These are phyloP conservation scores for Antrozous pallidus DNA, from an alignment of 2,797 vertebrate species.

Conservation along the genomic window DNA sequence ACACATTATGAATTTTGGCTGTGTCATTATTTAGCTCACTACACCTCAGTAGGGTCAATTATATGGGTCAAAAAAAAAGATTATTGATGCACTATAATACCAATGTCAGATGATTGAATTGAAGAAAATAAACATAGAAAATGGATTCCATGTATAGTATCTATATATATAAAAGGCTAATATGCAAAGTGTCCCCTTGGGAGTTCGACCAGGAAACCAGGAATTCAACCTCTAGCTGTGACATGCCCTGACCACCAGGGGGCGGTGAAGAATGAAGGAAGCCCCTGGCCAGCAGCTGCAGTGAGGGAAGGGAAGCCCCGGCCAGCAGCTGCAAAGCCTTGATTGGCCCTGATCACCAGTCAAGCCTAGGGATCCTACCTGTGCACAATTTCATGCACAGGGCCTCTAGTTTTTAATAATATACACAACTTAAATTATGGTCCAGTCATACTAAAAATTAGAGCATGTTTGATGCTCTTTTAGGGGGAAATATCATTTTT, in stretches of 20 bases:
- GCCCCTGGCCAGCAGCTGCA: no score
- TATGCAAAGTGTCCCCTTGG: no score
- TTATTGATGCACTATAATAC: background rate
- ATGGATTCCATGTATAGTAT: background rate
- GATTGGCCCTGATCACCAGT: rapidly evolving
- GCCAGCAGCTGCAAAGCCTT: no score
- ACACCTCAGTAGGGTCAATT: background rate
- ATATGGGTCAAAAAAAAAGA: background rate
- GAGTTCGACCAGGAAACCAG: no score
- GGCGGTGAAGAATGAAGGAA: no score
- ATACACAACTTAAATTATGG: background rate
- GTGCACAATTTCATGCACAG: no score
- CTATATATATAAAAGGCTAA: no score
- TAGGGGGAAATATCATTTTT: background rate
- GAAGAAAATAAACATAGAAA: background rate
- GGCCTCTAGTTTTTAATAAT: background rate
- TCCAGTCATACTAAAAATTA: background rate
- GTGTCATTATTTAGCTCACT: background rate
- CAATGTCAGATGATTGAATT: background rate
- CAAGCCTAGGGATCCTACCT: no score
- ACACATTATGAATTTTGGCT: background rate
- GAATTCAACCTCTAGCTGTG: no score
- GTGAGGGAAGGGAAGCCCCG: no score
- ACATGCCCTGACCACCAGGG: no score
- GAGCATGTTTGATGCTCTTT: background rate